Conservation (phyloP, 1,140 invertebrate species). For the Notospermus geniculatus region DNA sequence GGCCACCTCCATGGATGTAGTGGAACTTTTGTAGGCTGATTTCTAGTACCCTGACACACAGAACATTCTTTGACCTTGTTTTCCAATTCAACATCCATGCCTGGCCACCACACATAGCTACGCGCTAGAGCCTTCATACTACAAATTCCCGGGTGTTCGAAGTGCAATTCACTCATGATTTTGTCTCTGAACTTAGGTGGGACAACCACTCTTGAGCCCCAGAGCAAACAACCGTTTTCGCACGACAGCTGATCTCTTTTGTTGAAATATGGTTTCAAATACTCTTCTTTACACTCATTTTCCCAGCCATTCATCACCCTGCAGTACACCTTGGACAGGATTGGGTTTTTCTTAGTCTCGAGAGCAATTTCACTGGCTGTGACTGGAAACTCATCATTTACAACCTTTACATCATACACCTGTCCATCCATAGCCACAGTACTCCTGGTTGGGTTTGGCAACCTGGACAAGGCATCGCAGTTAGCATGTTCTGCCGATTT, state of each 20-base stretch:
- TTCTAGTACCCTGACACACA: background rate
- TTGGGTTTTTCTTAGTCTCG: background rate
- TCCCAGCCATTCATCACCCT: background rate
- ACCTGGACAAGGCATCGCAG: conserved; percentile 28
- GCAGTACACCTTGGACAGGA: background rate
- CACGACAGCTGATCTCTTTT: conserved; percentile 10
- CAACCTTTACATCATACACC: conserved; percentile 42
- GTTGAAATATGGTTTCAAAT: conserved; percentile 6
- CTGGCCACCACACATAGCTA: conserved; percentile 58
- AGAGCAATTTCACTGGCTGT: background rate
- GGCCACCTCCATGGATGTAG: conserved; percentile 39
- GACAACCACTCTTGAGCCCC: conserved; percentile 32
- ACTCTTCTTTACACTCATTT: background rate
- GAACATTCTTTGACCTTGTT: background rate
- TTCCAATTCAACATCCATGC: conserved; percentile 55
- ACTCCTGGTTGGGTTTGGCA: no score
- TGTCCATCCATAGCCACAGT: no score
- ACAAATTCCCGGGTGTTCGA: conserved; percentile 57
- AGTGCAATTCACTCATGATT: conserved; percentile 54
- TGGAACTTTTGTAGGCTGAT: conserved; percentile 13
- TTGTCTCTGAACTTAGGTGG: conserved; percentile 47
- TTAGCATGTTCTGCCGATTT: conserved; percentile 30
- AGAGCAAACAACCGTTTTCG: conserved; percentile 6
- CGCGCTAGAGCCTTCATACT: conserved; percentile 59
- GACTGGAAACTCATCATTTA: background rate